Conservation (phyloP, 2,888 invertebrate genomes). For the Phyllotreta striolata region DNA sequence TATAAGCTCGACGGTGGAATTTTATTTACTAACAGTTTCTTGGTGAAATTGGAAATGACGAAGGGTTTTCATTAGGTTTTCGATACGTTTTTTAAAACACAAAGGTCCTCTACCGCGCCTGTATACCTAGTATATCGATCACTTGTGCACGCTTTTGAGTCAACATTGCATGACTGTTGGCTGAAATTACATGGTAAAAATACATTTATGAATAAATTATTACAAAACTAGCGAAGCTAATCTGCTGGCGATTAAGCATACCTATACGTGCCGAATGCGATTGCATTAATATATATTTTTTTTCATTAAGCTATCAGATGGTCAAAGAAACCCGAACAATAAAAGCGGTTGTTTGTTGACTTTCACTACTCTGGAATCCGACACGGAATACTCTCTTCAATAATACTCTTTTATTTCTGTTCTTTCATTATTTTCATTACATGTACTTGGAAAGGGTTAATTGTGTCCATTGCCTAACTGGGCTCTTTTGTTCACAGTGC, state of each 20-base stretch:
- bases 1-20: neutral
- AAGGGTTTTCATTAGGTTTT: constrained; percentile 25
- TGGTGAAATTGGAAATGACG: neutral
- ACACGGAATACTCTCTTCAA: neutral
- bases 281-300: constrained; percentile 2
- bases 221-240: constrained; percentile 4
- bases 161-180: constrained; percentile 27
- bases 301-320: constrained; percentile 8
- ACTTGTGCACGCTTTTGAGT: constrained; percentile 20
- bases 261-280: constrained; percentile 8
- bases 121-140: constrained; percentile 14
- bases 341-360: neutral
- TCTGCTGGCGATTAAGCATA: constrained; percentile 8
- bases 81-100: neutral
- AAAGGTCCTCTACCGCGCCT: constrained; percentile 9
- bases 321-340: neutral
- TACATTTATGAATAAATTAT: constrained; percentile 26
- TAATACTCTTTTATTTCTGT: neutral
- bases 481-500: too few species aligned
- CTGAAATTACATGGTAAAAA: constrained; percentile 18
- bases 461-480: too few species aligned
- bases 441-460: too few species aligned
- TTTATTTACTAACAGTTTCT: neutral
- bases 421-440: too few species aligned
- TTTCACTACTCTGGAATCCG: neutral